These are phyloP conservation scores for Trichomycterus rosablanca DNA, from an alignment of 2,113 vertebrate species.

Conservation along the genomic window DNA sequence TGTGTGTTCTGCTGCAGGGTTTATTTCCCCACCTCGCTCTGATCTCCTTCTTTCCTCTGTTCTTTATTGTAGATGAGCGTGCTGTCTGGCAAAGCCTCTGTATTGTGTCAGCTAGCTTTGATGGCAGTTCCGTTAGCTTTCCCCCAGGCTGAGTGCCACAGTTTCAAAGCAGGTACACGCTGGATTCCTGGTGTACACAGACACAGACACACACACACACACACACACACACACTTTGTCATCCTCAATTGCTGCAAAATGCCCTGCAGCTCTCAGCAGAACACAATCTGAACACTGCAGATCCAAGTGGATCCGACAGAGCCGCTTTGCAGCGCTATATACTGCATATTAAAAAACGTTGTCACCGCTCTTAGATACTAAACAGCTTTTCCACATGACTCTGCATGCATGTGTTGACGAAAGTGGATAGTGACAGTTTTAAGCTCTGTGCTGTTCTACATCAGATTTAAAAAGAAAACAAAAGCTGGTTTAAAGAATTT, in stretches of 20 bases:
- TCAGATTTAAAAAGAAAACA: too few species aligned
- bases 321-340: conserved; percentile 27
- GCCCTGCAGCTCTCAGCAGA: conserved; percentile 33
- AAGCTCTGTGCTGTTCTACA: neutral
- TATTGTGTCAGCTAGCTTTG: conserved; percentile 40
- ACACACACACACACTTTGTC: conserved; percentile 25
- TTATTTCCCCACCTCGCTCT: conserved; percentile 15
- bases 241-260: conserved; percentile 36
- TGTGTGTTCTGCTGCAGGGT: conserved; percentile 32
- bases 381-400: conserved; percentile 19
- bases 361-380: conserved; percentile 9
- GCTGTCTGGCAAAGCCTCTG: conserved; percentile 38
- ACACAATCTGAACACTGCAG: conserved; percentile 34
- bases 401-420: conserved; percentile 28
- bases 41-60: conserved; percentile 11
- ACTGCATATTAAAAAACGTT: conserved; percentile 30
- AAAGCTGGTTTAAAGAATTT: too few species aligned
- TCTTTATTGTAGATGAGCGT: conserved; percentile 44
- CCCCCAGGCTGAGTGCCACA: conserved; percentile 41
- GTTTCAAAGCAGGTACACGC: conserved; percentile 46
- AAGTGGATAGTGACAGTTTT: neutral
- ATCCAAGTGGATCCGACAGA: conserved; percentile 40
- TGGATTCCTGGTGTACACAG: conserved; percentile 12
- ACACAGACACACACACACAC: conserved; percentile 14
- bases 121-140: conserved; percentile 41